Evolutionary conservation across 2,888 invertebrate genomes (phyloP), one percentile per base, ranked within the genome.

Genomic region (Pyrochroa serraticornis): DNA sequence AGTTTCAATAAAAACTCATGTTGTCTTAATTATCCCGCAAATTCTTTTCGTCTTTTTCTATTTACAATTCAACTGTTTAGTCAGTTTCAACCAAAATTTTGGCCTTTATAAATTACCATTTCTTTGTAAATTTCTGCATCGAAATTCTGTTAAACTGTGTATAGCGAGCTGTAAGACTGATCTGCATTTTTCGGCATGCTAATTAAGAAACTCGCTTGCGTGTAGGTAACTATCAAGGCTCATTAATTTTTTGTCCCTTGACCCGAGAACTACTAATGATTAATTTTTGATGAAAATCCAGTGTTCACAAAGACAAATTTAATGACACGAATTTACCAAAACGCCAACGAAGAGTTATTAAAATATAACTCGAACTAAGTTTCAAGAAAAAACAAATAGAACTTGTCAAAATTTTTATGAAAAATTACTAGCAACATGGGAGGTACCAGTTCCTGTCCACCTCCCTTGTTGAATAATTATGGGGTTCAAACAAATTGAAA

Each of bases 351-450:
- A 30, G 9, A n/a, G n/a, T 31, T 1, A 31, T 30, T 41, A 10
- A 22, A n/a, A 22, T 14, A 22, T 8, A 14, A n/a, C n/a, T 10
- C 33, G 7, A 42, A 46, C 36, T 47, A 46, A 32, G 12, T 13
- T 3, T 36, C 8, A 22, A 35, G 47, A 55, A 58, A 58, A 58
- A 50, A 32, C 51, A 58, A 58, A 35, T 52, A 58, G 58, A 38
- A 53, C 53, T 13, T 44, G 58, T 58, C 58, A 58, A 53, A 58
- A 58, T 58, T 53, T 37, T 39, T 22, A 52, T 58, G 53, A 58
- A 52, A 44, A 47, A 58, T 58, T 53, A 53, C 58, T 13, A 22
- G 33, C 57, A 33, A 45, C 58, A 45, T 58, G 58, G 58, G 58
- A 53, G 58, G 58, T 58, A 53, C 10, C 12, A 8, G 41, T 47